These are phyloP conservation scores for Semotilus atromaculatus DNA, from an alignment of 2,797 vertebrate genomes.

Conservation along the genomic window DNA sequence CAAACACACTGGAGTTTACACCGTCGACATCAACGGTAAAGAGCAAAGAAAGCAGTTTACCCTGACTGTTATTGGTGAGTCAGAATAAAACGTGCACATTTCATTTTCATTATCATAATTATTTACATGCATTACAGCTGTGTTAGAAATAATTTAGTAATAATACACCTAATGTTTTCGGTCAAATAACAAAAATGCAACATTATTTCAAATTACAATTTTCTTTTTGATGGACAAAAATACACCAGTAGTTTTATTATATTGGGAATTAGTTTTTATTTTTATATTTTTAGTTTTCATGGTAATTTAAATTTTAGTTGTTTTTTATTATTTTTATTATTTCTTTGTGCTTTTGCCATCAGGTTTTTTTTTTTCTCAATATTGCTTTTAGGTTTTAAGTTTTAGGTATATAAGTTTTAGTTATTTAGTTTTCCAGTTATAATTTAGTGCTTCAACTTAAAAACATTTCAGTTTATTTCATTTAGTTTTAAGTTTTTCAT, in stretches of 20 bases:
- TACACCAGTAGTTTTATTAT: neutral
- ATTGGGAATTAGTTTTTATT: neutral
- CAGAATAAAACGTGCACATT: neutral
- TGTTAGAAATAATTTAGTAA: neutral
- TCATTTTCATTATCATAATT: neutral
- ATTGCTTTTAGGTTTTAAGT: neutral
- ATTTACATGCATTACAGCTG: neutral
- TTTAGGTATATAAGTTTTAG: neutral
- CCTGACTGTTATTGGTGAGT: constrained; percentile 5
- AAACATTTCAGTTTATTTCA: neutral
- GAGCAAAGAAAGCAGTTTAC: neutral
- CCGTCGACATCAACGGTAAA: neutral
- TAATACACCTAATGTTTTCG: too few relatives aligned
- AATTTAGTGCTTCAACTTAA: neutral
- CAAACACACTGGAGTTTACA: neutral
- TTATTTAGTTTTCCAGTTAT: neutral
- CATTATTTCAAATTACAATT: neutral
- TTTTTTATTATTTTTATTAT: too few relatives aligned
- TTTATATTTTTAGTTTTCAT: neutral
- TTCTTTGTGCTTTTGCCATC: too few relatives aligned
- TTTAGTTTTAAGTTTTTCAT: too few relatives aligned
- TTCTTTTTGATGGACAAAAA: neutral
- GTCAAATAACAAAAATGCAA: neutral
- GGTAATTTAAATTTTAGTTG: too few relatives aligned
- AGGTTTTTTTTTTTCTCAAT: too few relatives aligned